Percentiles rank a stretch among this genome's conserved stretches.
These are phyloP conservation scores for Marmota flaviventris DNA, from an alignment of 2,113 vertebrate species.

Conservation along the genomic window DNA sequence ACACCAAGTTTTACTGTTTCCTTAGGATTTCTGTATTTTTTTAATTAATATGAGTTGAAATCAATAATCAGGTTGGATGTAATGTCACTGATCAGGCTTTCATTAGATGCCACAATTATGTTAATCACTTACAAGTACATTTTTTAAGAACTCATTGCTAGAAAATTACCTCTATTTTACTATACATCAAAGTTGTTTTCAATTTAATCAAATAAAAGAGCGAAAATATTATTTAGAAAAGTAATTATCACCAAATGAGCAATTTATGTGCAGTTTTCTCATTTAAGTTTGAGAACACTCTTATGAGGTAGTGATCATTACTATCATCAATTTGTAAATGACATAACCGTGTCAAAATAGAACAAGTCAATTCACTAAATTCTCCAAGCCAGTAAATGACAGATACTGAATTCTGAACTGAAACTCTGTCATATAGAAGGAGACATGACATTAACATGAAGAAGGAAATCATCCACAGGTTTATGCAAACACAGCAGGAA, in stretches of 20 bases:
- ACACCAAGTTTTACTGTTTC: not conserved
- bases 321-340: not conserved
- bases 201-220: not conserved
- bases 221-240: not conserved
- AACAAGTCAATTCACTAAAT: not conserved
- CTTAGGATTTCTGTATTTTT: not conserved
- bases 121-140: not conserved
- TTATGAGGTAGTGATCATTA: not conserved
- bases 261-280: not conserved
- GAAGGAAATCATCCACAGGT: not conserved
- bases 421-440: not conserved
- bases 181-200: not conserved
- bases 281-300: not conserved
- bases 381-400: rapidly evolving
- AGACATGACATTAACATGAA: not conserved
- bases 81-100: not conserved
- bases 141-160: not conserved
- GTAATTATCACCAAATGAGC: not conserved
- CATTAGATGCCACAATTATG: not conserved
- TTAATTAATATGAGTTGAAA: not conserved
- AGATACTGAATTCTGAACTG: not conserved
- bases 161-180: not conserved
- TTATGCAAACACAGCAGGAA: not conserved
- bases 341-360: not conserved
- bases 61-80: not conserved